Evolutionary conservation across 2,113 vertebrate species (phyloP).

Genomic region (Trichomycterus rosablanca): DNA sequence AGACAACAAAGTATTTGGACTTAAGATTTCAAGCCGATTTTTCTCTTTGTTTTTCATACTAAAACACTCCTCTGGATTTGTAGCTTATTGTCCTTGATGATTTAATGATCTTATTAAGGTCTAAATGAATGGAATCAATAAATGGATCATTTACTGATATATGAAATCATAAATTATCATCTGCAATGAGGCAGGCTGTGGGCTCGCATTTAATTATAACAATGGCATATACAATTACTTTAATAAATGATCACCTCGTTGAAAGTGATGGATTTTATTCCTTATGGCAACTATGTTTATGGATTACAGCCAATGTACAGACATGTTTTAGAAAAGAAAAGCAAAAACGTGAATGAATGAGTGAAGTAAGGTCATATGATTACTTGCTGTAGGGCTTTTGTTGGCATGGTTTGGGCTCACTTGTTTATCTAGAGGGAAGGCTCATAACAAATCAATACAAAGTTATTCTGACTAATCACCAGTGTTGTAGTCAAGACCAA

Average conservation of each 20-base stretch:
- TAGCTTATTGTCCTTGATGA: not conserved
- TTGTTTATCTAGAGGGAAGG: no score
- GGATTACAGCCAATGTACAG: not conserved
- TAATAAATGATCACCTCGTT: slow-evolving; percentile 1
- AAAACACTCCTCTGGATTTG: not conserved
- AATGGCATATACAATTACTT: slow-evolving; percentile 17
- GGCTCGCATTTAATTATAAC: not conserved
- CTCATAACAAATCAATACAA: no score
- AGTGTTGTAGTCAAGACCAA: no score
- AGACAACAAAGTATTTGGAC: not conserved
- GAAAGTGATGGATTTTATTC: not conserved
- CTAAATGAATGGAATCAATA: slow-evolving; percentile 1
- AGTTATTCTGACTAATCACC: no score
- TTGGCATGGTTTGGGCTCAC: no score
- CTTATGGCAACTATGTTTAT: not conserved
- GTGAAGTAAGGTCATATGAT: no score
- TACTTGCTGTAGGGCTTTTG: no score
- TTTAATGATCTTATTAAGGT: slow-evolving; percentile 7
- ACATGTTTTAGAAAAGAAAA: no score
- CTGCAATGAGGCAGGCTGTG: not conserved
- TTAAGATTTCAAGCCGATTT: not conserved
- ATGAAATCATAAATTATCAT: slow-evolving; percentile 9
- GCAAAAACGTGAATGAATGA: no score
- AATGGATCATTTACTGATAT: slow-evolving; percentile 2
- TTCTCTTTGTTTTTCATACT: not conserved